Base-by-base conservation (phyloP, 2,797 vertebrate genomes). In the Tachyglossus aculeatus region DNA sequence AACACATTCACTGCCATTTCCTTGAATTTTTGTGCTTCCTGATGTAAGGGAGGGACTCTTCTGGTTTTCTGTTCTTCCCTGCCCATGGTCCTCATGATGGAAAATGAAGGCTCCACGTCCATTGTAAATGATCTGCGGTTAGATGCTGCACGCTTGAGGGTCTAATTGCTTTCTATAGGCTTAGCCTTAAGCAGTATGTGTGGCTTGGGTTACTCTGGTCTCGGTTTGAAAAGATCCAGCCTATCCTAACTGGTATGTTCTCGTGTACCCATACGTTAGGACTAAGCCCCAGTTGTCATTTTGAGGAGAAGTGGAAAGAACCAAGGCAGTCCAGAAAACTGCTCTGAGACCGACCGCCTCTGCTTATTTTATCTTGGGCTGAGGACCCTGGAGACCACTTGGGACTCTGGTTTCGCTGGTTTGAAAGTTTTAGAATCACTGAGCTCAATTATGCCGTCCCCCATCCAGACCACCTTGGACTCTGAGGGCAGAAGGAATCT, bases 401-500 rank as follows among this genome's bases (percentile, higher is more conserved):
- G 78, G 55, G 71, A 82, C 81, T 61, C 57, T 45, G 11, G 29
- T 80, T 80, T 41, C 48, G 29, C 1, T 73, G 41, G 37, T 8
- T 81, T 83, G 82, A 68, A 61, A 53, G 72, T 16, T 78, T 71
- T 48, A 62, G 52, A 76, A 62, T n/a, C n/a, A n/a, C n/a, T n/a
- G n/a, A n/a, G n/a, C n/a, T n/a, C n/a, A n/a, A n/a, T n/a, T n/a
- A n/a, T n/a, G n/a, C n/a, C n/a, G n/a, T n/a, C n/a, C n/a, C n/a
- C n/a, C n/a, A n/a, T n/a, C n/a, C n/a, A n/a, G n/a, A n/a, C n/a
- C n/a, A n/a, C n/a, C n/a, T n/a, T n/a, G n/a, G n/a, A n/a, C n/a
- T n/a, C n/a, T n/a, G 80, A 63, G 1, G 3, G 7, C 0, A 51
- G n/a, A n/a, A n/a, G n/a, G n/a, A n/a, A n/a, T n/a, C n/a, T n/a